These are phyloP conservation scores for Drosophila prosaltans DNA, from an alignment of 1,140 invertebrate species.

Conservation along the genomic window DNA sequence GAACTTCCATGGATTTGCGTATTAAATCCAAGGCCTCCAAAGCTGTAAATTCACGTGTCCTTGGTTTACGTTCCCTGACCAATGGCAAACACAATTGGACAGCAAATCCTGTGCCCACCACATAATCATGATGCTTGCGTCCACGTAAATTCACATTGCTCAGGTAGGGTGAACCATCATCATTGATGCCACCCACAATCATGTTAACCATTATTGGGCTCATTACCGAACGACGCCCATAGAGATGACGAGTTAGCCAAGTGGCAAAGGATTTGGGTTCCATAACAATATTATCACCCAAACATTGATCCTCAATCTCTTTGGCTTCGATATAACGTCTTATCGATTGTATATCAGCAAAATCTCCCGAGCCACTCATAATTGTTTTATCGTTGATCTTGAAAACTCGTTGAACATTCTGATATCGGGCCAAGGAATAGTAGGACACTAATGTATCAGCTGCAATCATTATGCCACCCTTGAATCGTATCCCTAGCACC, in stretches of 20 bases:
- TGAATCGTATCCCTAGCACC: constrained; percentile 93
- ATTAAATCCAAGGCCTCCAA: constrained; percentile 89
- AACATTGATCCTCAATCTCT: constrained; percentile 95
- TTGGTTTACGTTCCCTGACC: constrained; percentile 89
- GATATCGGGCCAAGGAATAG: constrained; percentile 94
- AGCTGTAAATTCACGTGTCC: constrained; percentile 84
- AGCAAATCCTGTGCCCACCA: constrained; percentile 95
- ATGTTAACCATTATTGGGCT: constrained; percentile 97
- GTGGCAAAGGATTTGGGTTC: constrained; percentile 94
- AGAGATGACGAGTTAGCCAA: constrained; percentile 96
- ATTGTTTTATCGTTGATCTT: constrained; percentile 95
- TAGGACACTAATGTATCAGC: constrained; percentile 96
- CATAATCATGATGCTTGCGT: constrained; percentile 92
- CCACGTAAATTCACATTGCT: constrained; percentile 96
- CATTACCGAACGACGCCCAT: constrained; percentile 95
- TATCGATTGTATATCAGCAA: constrained; percentile 97
- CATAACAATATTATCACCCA: constrained; percentile 94
- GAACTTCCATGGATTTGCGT: constrained; percentile 92
- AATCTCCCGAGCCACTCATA: constrained; percentile 95
- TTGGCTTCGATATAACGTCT: constrained; percentile 94
- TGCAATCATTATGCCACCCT: constrained; percentile 95
- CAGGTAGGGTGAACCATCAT: constrained; percentile 89
- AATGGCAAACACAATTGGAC: constrained; percentile 93
- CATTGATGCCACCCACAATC: constrained; percentile 94
- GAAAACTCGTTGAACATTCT: constrained; percentile 91